Evolutionary conservation across 1,140 invertebrate genomes (phyloP), one percentile per base, ranked within the genome.

Genomic region (Drosophila sp.): DNA sequence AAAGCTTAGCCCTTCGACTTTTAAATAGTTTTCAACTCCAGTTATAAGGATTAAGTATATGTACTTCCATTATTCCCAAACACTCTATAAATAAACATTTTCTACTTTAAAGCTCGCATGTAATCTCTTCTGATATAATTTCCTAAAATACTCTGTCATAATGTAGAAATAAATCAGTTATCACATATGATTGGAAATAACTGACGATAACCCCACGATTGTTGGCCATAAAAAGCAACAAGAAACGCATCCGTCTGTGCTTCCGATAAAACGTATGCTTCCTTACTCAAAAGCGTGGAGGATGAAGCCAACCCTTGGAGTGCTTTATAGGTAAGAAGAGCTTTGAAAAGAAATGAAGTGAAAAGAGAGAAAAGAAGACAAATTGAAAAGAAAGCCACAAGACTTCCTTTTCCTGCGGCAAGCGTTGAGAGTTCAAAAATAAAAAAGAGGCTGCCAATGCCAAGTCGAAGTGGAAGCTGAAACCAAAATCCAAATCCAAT

Each of bases 311-410:
- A 29, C 27, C 4, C 3, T 21, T 25, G 7, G 7, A 14, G 46
- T 13, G 11, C 9, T 38, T 38, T 4, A 5, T 11, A 29, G 46
- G 11, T 45, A 18, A 45, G 9, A 13, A 7, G 46, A 14, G 46
- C 7, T 21, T 21, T 21, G 21, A 21, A 21, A 21, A 2, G 4
- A 2, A 21, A n/a, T n/a, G n/a, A n/a, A n/a, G n/a, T n/a, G n/a
- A n/a, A n/a, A n/a, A 7, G 14, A 16, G 41, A 41, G 16, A 25
- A 29, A 13, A 11, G 46, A 2, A 48, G 56, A 67, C 45, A 72
- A 61, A 73, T 67, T 73, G 56, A 73, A 73, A 73, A 62, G 70
- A 72, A 59, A 72, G 70, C 63, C 63, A 67, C 59, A 70, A 50
- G 46, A 25, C 46, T 72, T 57, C 70, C 46, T 43, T 59, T 29